Conservation (phyloP, 2,888 invertebrate species). For the Dolomedes plantarius region DNA sequence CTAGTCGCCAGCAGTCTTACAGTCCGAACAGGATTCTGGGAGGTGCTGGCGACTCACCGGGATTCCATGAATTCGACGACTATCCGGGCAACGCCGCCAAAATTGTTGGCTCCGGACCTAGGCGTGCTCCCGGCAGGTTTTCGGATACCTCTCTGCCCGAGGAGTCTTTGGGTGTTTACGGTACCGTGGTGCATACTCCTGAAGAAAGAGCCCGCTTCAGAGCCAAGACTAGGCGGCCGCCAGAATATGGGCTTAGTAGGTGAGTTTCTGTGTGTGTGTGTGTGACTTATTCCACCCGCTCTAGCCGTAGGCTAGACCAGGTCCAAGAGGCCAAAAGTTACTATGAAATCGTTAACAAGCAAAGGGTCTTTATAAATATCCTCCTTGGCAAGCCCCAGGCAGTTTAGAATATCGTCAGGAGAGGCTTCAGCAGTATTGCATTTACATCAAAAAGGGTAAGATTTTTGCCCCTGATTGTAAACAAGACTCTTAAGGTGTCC, state of each 20-base stretch:
- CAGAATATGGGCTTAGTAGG: constrained; percentile 42
- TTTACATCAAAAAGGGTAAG: too few species aligned
- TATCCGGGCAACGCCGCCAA: constrained; percentile 17
- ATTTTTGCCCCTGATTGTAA: too few species aligned
- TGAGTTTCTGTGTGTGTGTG: too few species aligned
- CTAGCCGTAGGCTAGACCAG: too few species aligned
- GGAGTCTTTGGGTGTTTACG: constrained; percentile 61
- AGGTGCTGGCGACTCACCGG: constrained; percentile 30
- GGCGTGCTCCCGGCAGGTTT: constrained; percentile 53
- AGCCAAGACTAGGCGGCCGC: constrained; percentile 48
- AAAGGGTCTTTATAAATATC: too few species aligned
- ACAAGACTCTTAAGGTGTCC: too few species aligned
- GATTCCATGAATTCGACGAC: constrained; percentile 62
- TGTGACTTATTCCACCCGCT: too few species aligned
- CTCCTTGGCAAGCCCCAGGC: too few species aligned
- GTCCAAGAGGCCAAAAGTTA: too few species aligned
- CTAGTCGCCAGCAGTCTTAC: constrained; percentile 14
- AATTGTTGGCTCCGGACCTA: not conserved
- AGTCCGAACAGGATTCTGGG: constrained; percentile 34
- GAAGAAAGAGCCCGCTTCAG: constrained; percentile 65
- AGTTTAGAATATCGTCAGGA: too few species aligned
- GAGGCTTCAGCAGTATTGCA: too few species aligned
- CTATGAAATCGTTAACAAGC: too few species aligned
- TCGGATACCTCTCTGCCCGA: constrained; percentile 55
- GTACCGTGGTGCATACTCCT: constrained; percentile 67